Conservation (phyloP, 2,888 invertebrate genomes). For the Tipula lateralis region DNA sequence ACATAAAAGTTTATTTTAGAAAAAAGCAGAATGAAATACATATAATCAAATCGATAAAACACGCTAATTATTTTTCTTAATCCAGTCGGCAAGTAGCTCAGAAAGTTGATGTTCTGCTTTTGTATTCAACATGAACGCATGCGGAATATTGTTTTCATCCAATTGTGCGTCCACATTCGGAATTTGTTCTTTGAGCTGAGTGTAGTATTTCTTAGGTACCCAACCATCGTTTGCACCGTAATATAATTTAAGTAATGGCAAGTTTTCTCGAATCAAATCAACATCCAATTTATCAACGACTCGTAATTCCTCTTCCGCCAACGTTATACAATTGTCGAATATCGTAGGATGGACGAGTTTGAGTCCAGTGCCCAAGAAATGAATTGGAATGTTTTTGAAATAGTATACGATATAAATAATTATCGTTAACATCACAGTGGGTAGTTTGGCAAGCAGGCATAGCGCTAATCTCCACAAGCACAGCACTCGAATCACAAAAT, state of each 20-base stretch:
- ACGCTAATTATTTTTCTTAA: neutral
- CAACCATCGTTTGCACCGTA: slow-evolving; percentile 78
- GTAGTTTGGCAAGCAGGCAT: slow-evolving; percentile 55
- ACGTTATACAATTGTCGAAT: slow-evolving; percentile 59
- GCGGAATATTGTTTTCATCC: slow-evolving; percentile 59
- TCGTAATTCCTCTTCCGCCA: slow-evolving; percentile 79
- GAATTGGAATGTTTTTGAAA: slow-evolving; percentile 51
- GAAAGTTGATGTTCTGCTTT: neutral
- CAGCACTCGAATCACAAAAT: slow-evolving; percentile 54
- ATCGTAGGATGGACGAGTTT: slow-evolving; percentile 58
- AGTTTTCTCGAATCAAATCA: slow-evolving; percentile 54
- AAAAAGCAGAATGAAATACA: neutral
- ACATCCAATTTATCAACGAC: slow-evolving; percentile 62
- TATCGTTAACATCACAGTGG: slow-evolving; percentile 51
- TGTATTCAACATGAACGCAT: slow-evolving; percentile 70
- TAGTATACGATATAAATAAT: slow-evolving; percentile 56
- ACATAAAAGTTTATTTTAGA: neutral
- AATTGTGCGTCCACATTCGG: slow-evolving; percentile 59
- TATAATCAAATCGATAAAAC: neutral
- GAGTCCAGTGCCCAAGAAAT: slow-evolving; percentile 52
- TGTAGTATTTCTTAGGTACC: slow-evolving; percentile 70
- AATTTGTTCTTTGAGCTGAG: slow-evolving; percentile 58
- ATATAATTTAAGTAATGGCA: slow-evolving; percentile 67
- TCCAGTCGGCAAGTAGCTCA: neutral
- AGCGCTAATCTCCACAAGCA: slow-evolving; percentile 50